Conservation (phyloP, 2,888 invertebrate genomes). For the Ypsolopha sequella region DNA sequence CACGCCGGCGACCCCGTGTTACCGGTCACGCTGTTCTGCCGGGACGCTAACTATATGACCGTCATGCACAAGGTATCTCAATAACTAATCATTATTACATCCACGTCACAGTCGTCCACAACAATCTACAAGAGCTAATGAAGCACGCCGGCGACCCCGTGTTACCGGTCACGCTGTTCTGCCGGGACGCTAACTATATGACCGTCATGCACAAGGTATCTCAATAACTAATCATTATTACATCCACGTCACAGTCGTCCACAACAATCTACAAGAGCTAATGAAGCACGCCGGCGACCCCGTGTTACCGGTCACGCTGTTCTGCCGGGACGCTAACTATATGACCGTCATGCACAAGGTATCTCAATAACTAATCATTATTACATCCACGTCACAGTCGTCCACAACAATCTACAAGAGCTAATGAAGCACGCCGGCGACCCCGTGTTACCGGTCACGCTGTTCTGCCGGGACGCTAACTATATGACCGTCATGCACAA, state of each 20-base stretch:
- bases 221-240: no score
- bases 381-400: slow-evolving; percentile 83
- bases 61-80: no score
- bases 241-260: slow-evolving; percentile 82
- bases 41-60: slow-evolving; percentile 85
- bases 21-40: slow-evolving; percentile 78
- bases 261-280: slow-evolving; percentile 80
- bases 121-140: slow-evolving; percentile 79
- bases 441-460: slow-evolving; percentile 78
- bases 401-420: slow-evolving; percentile 81
- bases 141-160: slow-evolving; percentile 76
- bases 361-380: no score
- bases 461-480: slow-evolving; percentile 82
- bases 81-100: no score
- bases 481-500: slow-evolving; percentile 90
- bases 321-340: slow-evolving; percentile 84
- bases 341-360: slow-evolving; percentile 90
- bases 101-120: slow-evolving; percentile 82
- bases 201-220: slow-evolving; percentile 91
- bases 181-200: slow-evolving; percentile 84
- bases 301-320: slow-evolving; percentile 77
- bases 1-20: slow-evolving; percentile 78
- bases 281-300: slow-evolving; percentile 76
- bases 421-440: slow-evolving; percentile 75
- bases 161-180: slow-evolving; percentile 77